Percentiles rank a stretch among this genome's conserved stretches.
Evolutionary conservation across 2,797 vertebrate species (phyloP).

Genomic region (Pygocentrus nattereri): DNA sequence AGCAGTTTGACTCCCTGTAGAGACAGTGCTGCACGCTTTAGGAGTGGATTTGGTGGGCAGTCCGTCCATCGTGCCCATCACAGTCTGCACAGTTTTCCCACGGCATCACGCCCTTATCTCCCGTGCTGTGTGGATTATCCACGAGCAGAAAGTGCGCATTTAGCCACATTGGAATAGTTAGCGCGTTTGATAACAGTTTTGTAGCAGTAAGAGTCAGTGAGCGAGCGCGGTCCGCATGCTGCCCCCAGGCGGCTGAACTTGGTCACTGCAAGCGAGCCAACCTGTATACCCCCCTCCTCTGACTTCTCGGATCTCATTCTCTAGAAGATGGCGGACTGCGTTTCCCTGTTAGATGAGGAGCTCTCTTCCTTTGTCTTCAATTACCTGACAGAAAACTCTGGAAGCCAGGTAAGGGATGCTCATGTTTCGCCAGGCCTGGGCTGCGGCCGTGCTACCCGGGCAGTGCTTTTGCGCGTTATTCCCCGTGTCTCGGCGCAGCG

Average conservation of each 20-base stretch:
- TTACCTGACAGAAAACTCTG: slow-evolving; percentile 91
- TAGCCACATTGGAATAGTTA: slow-evolving; percentile 11
- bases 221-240: not conserved
- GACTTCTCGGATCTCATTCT: slow-evolving; percentile 82
- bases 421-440: slow-evolving; percentile 37
- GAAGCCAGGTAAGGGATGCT: slow-evolving; percentile 86
- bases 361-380: slow-evolving; percentile 97
- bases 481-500: slow-evolving; percentile 49
- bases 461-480: slow-evolving; percentile 60
- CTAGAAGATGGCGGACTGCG: slow-evolving; percentile 99
- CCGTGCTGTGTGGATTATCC: not conserved
- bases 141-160: not conserved
- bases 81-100: slow-evolving; percentile 7
- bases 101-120: not conserved
- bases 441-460: slow-evolving; percentile 43
- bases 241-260: slow-evolving; percentile 56
- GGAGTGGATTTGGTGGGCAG: not conserved
- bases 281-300: slow-evolving; percentile 82
- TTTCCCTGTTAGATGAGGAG: slow-evolving; percentile 96
- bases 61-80: not conserved
- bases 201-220: slow-evolving; percentile 11
- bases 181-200: slow-evolving; percentile 35
- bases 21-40: not conserved
- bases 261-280: slow-evolving; percentile 68
- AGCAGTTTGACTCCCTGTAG: slow-evolving; percentile 9